A percentile compares a stretch with the other conserved stretches of the same genome.
These are phyloP conservation scores for Julus scandinavius DNA, from an alignment of 2,888 invertebrate genomes.

Conservation along the genomic window DNA sequence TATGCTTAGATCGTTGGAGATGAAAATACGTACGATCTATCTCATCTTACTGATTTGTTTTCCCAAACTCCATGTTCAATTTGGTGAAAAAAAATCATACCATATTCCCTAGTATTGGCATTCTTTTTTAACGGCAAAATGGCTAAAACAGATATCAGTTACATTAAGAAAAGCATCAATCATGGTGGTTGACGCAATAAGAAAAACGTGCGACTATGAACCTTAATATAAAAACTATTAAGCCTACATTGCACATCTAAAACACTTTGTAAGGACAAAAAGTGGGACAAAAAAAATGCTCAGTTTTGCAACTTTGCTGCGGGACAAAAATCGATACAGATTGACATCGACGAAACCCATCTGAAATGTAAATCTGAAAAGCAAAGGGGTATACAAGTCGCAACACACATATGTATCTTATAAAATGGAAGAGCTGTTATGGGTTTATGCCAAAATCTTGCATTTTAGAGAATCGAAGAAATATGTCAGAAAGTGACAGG, in stretches of 20 bases:
- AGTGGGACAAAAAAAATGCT: slow-evolving; percentile 2
- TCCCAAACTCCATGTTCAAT: neutral
- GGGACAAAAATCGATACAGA: slow-evolving; percentile 16
- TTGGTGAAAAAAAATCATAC: neutral
- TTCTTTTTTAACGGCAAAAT: neutral
- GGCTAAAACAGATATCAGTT: slow-evolving; percentile 19
- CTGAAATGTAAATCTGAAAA: slow-evolving; percentile 34
- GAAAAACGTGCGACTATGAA: slow-evolving; percentile 38
- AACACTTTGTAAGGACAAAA: slow-evolving; percentile 2
- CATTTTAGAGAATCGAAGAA: neutral
- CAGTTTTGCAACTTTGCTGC: neutral
- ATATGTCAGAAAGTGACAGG: slow-evolving; percentile 24
- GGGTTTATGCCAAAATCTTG: slow-evolving; percentile 26
- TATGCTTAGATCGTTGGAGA: neutral
- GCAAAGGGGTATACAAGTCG: neutral
- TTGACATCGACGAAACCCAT: slow-evolving; percentile 40
- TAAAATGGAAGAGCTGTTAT: slow-evolving; percentile 27
- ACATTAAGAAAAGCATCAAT: slow-evolving; percentile 22
- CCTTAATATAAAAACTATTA: slow-evolving; percentile 4
- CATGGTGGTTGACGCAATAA: neutral
- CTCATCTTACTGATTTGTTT: neutral
- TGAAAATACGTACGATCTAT: neutral
- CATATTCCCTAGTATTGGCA: neutral
- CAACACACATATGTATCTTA: neutral
- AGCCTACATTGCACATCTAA: neutral